phyloP scores from a whole-genome alignment of 2,113 vertebrate species.

The Myiopsitta monachus region DNA sequence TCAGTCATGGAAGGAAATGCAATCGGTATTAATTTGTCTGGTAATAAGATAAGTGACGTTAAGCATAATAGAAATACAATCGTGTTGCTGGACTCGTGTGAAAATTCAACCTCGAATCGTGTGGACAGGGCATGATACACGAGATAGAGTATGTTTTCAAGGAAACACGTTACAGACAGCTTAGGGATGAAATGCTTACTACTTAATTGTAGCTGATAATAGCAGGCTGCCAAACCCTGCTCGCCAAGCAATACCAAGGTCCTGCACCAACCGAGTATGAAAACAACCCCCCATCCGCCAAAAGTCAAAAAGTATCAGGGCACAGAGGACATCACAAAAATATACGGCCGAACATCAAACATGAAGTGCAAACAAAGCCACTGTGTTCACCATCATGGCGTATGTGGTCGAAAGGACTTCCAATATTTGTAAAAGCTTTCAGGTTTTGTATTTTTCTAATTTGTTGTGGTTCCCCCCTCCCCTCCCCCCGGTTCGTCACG shows the following conservation, averaged over 20 bases:
- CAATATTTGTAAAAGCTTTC: neutral
- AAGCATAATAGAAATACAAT: neutral
- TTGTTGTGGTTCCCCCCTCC: neutral
- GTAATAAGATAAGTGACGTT: neutral
- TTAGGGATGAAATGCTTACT: neutral
- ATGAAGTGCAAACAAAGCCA: conserved; percentile 42
- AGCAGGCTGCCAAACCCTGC: neutral
- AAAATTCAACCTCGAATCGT: neutral
- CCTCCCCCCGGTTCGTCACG: neutral
- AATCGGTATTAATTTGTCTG: conserved; percentile 2
- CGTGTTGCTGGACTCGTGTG: neutral
- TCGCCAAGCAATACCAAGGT: neutral
- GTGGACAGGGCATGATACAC: neutral
- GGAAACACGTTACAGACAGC: neutral
- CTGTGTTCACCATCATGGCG: conserved; percentile 25
- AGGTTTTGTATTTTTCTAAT: neutral
- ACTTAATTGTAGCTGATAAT: neutral
- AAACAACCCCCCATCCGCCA: neutral
- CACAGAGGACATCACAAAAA: neutral
- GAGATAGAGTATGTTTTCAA: neutral
- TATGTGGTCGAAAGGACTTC: neutral
- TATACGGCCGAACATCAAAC: neutral
- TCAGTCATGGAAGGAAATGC: neutral
- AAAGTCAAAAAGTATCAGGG: neutral
- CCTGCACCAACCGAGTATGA: neutral